Conservation (phyloP, 2,113 vertebrate genomes). For the Columbina picui region DNA sequence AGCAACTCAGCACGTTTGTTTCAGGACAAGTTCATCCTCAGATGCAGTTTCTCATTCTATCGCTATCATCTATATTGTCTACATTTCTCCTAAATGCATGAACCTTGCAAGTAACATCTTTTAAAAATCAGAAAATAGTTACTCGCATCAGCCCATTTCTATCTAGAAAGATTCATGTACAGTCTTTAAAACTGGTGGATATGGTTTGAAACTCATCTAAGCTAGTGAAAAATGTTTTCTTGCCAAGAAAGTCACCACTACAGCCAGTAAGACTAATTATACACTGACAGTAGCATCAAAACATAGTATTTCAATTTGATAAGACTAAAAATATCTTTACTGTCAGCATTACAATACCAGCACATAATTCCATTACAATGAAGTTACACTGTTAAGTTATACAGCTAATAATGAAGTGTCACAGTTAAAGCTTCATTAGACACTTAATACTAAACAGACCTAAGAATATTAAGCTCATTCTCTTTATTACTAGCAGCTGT, state of each 20-base stretch:
- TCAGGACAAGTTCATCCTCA: background rate
- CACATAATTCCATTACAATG: background rate
- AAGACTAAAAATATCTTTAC: background rate
- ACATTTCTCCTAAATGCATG: background rate
- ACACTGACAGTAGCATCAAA: background rate
- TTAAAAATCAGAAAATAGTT: background rate
- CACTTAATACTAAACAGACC: background rate
- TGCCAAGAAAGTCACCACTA: background rate
- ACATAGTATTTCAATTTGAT: background rate
- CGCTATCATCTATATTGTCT: background rate
- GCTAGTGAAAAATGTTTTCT: background rate
- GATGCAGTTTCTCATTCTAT: background rate
- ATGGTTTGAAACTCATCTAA: background rate
- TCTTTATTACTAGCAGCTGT: background rate
- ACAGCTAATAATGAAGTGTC: background rate
- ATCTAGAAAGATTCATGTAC: background rate
- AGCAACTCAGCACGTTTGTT: background rate
- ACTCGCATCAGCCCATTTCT: background rate
- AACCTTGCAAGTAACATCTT: background rate
- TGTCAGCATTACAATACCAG: background rate
- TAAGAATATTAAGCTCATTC: background rate
- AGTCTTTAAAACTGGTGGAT: background rate
- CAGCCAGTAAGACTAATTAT: background rate
- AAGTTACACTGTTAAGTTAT: background rate
- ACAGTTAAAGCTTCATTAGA: background rate